phyloP scores from a whole-genome alignment of 2,888 invertebrate genomes.

The Leptura quadrifasciata region DNA sequence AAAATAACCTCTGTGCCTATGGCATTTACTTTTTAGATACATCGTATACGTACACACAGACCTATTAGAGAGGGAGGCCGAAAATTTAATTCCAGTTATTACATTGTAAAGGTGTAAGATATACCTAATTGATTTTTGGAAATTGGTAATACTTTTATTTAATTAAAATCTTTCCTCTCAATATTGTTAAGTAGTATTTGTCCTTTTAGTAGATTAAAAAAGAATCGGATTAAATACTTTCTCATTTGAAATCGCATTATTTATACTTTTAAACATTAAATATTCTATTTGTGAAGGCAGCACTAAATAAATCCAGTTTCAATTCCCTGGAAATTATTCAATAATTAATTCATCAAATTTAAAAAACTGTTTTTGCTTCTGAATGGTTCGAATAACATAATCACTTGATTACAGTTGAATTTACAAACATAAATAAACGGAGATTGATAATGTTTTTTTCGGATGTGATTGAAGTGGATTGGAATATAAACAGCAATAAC shows the following conservation, averaged over 20 bases:
- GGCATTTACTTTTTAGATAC: too few relatives aligned
- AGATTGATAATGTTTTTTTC: too few relatives aligned
- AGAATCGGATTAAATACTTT: conserved; percentile 23
- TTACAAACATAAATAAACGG: too few relatives aligned
- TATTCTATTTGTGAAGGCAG: conserved; percentile 20
- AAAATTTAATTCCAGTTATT: background rate
- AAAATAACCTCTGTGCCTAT: too few relatives aligned
- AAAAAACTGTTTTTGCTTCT: conserved; percentile 11
- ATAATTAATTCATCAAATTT: conserved; percentile 22
- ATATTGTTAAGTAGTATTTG: conserved; percentile 21
- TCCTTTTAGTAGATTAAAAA: conserved; percentile 24
- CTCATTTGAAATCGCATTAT: conserved; percentile 9
- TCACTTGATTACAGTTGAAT: too few relatives aligned
- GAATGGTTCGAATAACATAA: too few relatives aligned
- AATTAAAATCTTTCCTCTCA: conserved; percentile 19
- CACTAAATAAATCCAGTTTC: background rate
- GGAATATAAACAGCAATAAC: too few relatives aligned
- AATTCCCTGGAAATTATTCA: conserved; percentile 5
- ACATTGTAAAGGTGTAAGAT: background rate
- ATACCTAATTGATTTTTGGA: background rate
- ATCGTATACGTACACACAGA: background rate
- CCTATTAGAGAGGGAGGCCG: too few relatives aligned
- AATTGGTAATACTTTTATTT: conserved; percentile 3
- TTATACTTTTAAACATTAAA: conserved; percentile 19
- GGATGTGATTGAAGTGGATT: too few relatives aligned